Conservation (phyloP, 2,113 vertebrate species). For the Melanerpes formicivorus region DNA sequence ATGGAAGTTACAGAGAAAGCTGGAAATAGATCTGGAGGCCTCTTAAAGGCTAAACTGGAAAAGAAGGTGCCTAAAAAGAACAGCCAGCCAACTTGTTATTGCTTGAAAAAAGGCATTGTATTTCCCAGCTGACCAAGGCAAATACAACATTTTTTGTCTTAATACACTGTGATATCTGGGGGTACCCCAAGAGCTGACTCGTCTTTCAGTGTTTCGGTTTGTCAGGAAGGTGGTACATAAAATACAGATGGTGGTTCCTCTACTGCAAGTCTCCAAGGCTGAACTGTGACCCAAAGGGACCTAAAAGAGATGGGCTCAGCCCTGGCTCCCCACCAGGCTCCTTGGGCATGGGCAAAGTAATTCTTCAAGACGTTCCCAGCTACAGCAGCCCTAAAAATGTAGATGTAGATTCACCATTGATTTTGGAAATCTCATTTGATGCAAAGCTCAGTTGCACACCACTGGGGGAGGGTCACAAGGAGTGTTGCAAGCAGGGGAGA, state of each 20-base stretch:
- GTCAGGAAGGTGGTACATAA: neutral
- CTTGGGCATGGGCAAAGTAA: neutral
- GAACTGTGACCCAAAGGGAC: neutral
- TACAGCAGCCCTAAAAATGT: neutral
- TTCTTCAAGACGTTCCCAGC: neutral
- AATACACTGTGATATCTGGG: neutral
- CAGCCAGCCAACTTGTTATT: neutral
- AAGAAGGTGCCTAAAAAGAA: neutral
- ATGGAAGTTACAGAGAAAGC: neutral
- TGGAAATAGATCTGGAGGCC: neutral
- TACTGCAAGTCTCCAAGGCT: accelerated
- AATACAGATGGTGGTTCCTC: neutral
- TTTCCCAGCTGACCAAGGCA: neutral
- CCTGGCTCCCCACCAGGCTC: accelerated
- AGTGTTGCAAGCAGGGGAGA: neutral
- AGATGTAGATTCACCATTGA: neutral
- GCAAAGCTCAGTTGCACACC: neutral
- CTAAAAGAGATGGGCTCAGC: accelerated
- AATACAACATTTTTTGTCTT: neutral
- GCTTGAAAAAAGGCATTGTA: neutral
- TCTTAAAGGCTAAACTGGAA: neutral
- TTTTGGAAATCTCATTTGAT: neutral
- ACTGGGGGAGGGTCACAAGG: accelerated
- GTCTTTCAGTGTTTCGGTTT: neutral
- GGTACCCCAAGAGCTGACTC: neutral